Base-by-base conservation (phyloP, 2,888 invertebrate genomes). In the Marronus borbonicus region DNA sequence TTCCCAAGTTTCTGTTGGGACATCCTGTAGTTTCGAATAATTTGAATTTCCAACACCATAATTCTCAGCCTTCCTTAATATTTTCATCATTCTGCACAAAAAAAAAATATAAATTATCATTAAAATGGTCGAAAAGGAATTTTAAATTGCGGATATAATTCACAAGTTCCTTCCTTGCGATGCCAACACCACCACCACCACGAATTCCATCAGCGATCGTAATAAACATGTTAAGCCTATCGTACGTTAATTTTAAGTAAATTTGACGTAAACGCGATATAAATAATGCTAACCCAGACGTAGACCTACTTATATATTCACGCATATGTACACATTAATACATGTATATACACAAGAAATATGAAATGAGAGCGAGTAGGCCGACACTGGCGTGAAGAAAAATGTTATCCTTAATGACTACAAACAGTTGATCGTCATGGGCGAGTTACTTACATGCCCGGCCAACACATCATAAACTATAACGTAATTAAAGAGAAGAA, bases 331-430 rank as follows among this genome's bases (percentile, higher is more conserved):
- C 44, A 72, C 36, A 55, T 70, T 36, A 55, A 55, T 72, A 49
- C 44, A 44, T 49, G 24, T 20, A 24, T 58, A 58, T 24, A 24
- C 7, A 58, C n/a, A 58, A 17, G 55, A 66, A 72, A 58, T 36
- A 44, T 36, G 50, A 58, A 70, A 69, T 31, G 49, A 17, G 31
- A 55, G 20, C 50, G 68, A 12, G 50, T 68, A 28, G 50, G 28
- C 68, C 49, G 50, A 17, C 39, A n/a, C 20, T 39, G 64, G 70
- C 64, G 77, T 72, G 70, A 77, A 77, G 62, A 70, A 64, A 72
- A 79, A 79, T 79, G 79, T 72, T 79, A 76, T 52, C 72, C 72
- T 62, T 79, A 79, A 79, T 76, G 70, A 76, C 49, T 79, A 76
- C 72, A 70, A 76, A 79, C 76, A 74, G 76, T 70, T 79, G 76